These are phyloP conservation scores for Typhlichthys eigenmanni DNA, from an alignment of 2,797 vertebrate genomes.

Conservation along the genomic window DNA sequence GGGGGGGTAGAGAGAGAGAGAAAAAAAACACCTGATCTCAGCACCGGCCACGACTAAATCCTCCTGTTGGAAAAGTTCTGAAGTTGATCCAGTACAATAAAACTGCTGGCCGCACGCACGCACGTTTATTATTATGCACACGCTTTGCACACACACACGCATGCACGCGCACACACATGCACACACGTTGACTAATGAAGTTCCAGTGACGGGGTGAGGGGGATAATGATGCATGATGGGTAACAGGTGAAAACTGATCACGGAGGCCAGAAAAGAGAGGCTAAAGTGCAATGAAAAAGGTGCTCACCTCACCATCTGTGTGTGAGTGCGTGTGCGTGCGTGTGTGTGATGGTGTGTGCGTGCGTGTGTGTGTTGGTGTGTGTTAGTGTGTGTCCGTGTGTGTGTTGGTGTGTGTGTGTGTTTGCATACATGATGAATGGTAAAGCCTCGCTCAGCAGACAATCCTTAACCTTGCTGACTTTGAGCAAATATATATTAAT, in stretches of 20 bases:
- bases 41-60: conserved; percentile 71
- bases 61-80: conserved; percentile 77
- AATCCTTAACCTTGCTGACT: conserved; percentile 58
- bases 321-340: conserved; percentile 13
- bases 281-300: conserved; percentile 34
- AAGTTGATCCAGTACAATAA: conserved; percentile 67
- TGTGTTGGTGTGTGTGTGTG: background rate
- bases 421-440: conserved; percentile 50
- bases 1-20: no score
- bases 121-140: background rate
- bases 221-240: conserved; percentile 21
- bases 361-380: background rate
- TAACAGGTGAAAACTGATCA: conserved; percentile 39
- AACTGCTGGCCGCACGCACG: conserved; percentile 49
- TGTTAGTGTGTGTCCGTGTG: background rate
- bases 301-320: conserved; percentile 22
- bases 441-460: conserved; percentile 56
- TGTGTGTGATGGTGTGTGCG: background rate
- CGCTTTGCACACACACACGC: no score
- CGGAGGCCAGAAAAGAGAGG: conserved; percentile 28
- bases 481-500: no score
- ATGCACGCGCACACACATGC: no score
- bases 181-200: conserved; percentile 36
- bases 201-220: conserved; percentile 21
- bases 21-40: conserved; percentile 70